Conservation (phyloP, 2,113 vertebrate genomes). For the Cinclus mexicanus region DNA sequence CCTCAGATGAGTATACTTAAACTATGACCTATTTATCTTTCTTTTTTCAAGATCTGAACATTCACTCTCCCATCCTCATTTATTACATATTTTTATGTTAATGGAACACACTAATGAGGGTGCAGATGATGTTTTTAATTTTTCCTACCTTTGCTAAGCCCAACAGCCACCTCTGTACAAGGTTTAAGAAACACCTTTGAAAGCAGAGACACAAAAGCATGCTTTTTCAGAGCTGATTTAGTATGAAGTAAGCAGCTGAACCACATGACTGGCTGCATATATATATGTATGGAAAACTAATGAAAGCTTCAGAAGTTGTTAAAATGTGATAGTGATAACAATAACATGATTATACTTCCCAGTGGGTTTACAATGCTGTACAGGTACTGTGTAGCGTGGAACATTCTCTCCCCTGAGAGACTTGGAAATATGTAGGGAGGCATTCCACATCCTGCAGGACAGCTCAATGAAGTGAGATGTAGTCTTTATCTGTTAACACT, state of each 20-base stretch:
- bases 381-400: background rate
- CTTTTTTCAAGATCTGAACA: background rate
- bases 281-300: background rate
- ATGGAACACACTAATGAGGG: background rate
- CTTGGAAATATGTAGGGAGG: background rate
- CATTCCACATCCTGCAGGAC: background rate
- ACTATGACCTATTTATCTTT: background rate
- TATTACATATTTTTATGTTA: background rate
- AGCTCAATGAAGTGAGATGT: background rate
- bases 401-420: background rate
- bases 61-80: background rate
- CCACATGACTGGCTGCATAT: background rate
- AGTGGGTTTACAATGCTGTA: background rate
- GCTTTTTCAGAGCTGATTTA: slow-evolving; percentile 8
- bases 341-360: background rate
- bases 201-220: background rate
- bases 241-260: background rate
- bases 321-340: background rate
- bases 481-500: background rate
- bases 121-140: background rate
- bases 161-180: background rate
- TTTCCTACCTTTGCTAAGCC: background rate
- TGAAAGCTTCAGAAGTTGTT: background rate
- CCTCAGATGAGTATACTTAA: background rate
- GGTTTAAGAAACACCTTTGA: background rate